A percentile compares a stretch with the other conserved stretches of the same genome.
phyloP scores from a whole-genome alignment of 2,797 vertebrate genomes.

The Karalla daura region DNA sequence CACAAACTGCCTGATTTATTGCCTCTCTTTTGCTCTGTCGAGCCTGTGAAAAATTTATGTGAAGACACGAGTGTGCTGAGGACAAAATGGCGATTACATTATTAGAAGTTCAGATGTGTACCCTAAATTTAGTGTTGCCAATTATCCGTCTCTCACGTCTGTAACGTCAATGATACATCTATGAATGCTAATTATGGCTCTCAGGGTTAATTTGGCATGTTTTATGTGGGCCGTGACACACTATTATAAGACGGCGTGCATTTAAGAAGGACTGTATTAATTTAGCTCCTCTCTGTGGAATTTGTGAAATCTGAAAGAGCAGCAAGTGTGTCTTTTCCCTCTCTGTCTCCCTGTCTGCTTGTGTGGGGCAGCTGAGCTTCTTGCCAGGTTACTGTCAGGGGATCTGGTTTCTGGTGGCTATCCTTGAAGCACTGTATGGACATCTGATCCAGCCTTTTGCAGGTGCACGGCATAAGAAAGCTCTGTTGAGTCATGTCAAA shows the following conservation, averaged over 20 bases:
- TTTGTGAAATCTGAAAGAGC: slow-evolving; percentile 41
- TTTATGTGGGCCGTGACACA: slow-evolving; percentile 76
- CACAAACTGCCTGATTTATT: neutral
- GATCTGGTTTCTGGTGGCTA: slow-evolving; percentile 61
- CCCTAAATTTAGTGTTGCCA: slow-evolving; percentile 36
- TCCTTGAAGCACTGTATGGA: slow-evolving; percentile 53
- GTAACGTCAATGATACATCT: slow-evolving; percentile 33
- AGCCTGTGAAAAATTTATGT: neutral
- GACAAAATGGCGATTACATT: slow-evolving; percentile 8
- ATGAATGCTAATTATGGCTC: slow-evolving; percentile 69
- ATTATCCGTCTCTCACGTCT: slow-evolving; percentile 23
- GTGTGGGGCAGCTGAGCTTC: slow-evolving; percentile 15
- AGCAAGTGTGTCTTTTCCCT: slow-evolving; percentile 23
- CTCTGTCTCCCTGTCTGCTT: slow-evolving; percentile 21
- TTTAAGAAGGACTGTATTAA: slow-evolving; percentile 69
- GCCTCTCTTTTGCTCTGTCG: neutral
- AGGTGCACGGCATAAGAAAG: slow-evolving; percentile 55
- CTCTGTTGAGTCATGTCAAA: slow-evolving; percentile 48
- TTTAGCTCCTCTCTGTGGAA: slow-evolving; percentile 62
- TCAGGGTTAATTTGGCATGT: slow-evolving; percentile 66
- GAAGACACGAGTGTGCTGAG: neutral
- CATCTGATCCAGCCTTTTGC: slow-evolving; percentile 51
- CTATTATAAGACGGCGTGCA: slow-evolving; percentile 63
- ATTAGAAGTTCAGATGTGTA: slow-evolving; percentile 30
- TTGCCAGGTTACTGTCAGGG: slow-evolving; percentile 56